Base-by-base conservation (phyloP, 2,113 vertebrate species). In the Cyanistes caeruleus region DNA sequence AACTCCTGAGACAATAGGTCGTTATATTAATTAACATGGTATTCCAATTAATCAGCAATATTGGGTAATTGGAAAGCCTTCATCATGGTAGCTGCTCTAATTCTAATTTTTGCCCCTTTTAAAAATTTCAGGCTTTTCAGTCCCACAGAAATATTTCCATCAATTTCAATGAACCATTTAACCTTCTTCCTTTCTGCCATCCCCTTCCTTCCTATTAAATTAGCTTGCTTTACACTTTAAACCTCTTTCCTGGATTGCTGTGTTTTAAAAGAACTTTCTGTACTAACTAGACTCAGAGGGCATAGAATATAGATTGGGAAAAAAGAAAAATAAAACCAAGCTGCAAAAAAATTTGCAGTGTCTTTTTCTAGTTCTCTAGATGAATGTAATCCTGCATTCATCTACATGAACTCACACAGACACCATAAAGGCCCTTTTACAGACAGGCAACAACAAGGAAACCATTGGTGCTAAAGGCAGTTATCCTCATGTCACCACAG, bases 11-110 rank as follows among this genome's bases (percentile, higher is more conserved):
- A 73, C 20, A 37, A 24, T 58, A 93, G 77, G 69, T 91, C 53
- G 48, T 46, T 89, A 17, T 77, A 87, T 89, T 95, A 84, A 95
- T 97, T 95, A 93, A 52, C 43, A 63, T 67, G 31, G 10, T 89
- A 49, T 78, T 91, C 44, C 76, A 83, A 65, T 95, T 83, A 69
- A 15, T 85, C 73, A 73, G 55, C 52, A 91, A 30, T 90, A 90
- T 11, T 73, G 30, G 21, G 15, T 90, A 95, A 91, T 60, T 91
- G 84, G 59, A 93, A 94, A 89, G 70, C 82, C 83, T 95, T 83
- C 60, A 89, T 69, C 76, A 39, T 93, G 53, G 44, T 67, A 88
- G 41, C 60, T 62, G 25, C 31, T 91, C 62, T 37, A 55, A 92
- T 76, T 77, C 59, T 87, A 80, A 78, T 85, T 91, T 63, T 92